A percentile compares a stretch with the other conserved stretches of the same genome.
phyloP scores from a whole-genome alignment of 2,113 vertebrate genomes.

The Paraplagusia blochii region DNA sequence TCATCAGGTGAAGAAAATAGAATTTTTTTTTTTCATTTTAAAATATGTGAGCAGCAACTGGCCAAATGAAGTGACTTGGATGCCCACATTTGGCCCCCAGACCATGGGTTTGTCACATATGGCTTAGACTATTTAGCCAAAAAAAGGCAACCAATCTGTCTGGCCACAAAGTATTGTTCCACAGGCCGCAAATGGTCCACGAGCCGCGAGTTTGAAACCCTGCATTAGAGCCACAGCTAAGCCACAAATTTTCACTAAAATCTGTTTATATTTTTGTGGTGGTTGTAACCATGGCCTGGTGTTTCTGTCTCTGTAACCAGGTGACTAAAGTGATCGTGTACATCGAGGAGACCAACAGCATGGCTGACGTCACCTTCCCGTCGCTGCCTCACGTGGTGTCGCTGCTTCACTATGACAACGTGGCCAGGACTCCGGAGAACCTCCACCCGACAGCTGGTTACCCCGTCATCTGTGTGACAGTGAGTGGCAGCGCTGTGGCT shows the following conservation, averaged over 20 bases:
- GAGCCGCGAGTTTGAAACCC: too few relatives aligned
- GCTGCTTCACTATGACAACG: conserved; percentile 85
- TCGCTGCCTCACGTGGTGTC: conserved; percentile 87
- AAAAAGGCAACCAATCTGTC: too few relatives aligned
- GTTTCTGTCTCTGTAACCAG: conserved; percentile 65
- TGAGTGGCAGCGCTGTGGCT: conserved; percentile 65
- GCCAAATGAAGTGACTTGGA: too few relatives aligned
- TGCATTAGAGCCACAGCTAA: too few relatives aligned
- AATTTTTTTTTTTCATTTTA: too few relatives aligned
- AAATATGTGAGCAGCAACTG: too few relatives aligned
- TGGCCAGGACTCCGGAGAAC: conserved; percentile 66
- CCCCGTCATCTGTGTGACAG: conserved; percentile 90
- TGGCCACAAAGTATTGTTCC: too few relatives aligned
- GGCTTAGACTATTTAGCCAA: too few relatives aligned
- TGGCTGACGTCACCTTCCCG: conserved; percentile 95
- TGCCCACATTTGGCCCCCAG: too few relatives aligned
- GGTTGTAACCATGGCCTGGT: conserved; percentile 3
- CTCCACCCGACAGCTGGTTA: conserved; percentile 83
- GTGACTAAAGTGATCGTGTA: conserved; percentile 88
- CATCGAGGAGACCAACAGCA: conserved; percentile 89
- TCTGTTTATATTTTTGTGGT: not conserved
- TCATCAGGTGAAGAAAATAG: too few relatives aligned
- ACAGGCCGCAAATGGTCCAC: too few relatives aligned
- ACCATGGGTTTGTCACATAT: too few relatives aligned
- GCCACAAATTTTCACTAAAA: not conserved